Percentiles rank a stretch among this genome's conserved stretches.
Conservation (phyloP, 2,797 vertebrate genomes). For the Anguilla anguilla region DNA sequence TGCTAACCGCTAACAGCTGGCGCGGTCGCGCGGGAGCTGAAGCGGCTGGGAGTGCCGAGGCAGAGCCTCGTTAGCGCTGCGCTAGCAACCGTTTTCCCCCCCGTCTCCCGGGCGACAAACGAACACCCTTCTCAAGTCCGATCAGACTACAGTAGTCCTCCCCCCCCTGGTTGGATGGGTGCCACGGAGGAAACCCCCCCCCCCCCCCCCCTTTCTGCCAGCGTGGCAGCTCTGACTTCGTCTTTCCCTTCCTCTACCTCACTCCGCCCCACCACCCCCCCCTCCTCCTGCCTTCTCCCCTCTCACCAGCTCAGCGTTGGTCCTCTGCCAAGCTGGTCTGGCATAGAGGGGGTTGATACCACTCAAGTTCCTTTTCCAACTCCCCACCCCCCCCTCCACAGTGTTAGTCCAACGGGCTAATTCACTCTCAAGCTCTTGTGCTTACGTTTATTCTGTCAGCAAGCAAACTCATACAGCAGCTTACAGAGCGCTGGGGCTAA, state of each 20-base stretch:
- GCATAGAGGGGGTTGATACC: not conserved
- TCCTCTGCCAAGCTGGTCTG: not conserved
- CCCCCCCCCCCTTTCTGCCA: conserved; percentile 66
- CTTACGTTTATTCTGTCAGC: not conserved
- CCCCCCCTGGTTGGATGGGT: conserved; percentile 55
- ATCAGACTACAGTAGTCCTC: not conserved
- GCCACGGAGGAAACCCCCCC: conserved; percentile 56
- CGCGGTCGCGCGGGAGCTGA: not conserved
- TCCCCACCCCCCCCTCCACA: not conserved
- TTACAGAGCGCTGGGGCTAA: not conserved
- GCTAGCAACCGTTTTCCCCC: conserved; percentile 51
- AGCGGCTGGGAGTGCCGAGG: conserved; percentile 22
- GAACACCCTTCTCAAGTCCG: not conserved
- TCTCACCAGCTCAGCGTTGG: not conserved
- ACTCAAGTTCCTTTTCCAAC: not conserved
- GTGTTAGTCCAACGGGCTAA: not conserved
- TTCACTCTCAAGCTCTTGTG: not conserved
- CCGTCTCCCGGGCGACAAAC: conserved; percentile 17
- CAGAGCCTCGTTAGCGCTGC: conserved; percentile 56
- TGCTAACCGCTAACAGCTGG: not conserved
- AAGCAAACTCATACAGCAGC: not conserved
- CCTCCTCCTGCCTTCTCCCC: not conserved
- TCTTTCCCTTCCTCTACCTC: not conserved
- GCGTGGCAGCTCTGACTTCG: conserved; percentile 70
- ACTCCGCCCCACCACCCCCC: not conserved